Conservation (phyloP, 2,888 invertebrate genomes). For the Melanargia galathea region DNA sequence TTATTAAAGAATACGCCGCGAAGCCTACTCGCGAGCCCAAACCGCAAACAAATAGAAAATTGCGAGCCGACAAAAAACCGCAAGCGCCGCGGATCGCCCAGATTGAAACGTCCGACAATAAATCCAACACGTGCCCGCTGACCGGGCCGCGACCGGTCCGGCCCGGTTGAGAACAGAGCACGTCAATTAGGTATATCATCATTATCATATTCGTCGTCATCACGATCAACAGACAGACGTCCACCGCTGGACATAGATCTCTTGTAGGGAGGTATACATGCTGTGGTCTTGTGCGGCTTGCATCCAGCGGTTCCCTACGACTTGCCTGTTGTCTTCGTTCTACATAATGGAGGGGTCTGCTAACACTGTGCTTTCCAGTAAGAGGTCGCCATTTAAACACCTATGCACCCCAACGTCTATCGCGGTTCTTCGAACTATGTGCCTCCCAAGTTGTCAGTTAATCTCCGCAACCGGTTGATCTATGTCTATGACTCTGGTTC, state of each 20-base stretch:
- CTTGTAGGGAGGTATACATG: neutral
- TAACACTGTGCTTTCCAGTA: no score
- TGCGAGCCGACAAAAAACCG: slow-evolving; percentile 50
- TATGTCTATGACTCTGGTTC: no score
- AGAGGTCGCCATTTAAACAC: no score
- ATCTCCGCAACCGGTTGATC: no score
- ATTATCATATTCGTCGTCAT: neutral
- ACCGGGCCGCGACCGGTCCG: slow-evolving; percentile 1
- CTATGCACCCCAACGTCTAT: no score
- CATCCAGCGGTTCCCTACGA: no score
- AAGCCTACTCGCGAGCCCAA: slow-evolving; percentile 13
- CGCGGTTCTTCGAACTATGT: no score
- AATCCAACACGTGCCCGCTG: slow-evolving; percentile 68
- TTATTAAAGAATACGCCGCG: slow-evolving; percentile 18
- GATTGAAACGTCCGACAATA: slow-evolving; percentile 75
- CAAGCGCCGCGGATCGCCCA: slow-evolving; percentile 63
- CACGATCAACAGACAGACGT: neutral
- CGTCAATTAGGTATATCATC: slow-evolving; percentile 5
- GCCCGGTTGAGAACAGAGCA: neutral
- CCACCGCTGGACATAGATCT: no score
- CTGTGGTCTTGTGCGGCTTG: neutral
- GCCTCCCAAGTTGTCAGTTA: no score
- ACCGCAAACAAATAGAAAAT: slow-evolving; percentile 44
- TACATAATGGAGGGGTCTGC: no score
- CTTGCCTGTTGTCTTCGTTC: no score